A percentile compares a stretch with the other conserved stretches of the same genome.
Evolutionary conservation across 2,113 vertebrate species (phyloP).

Genomic region (Channa argus): DNA sequence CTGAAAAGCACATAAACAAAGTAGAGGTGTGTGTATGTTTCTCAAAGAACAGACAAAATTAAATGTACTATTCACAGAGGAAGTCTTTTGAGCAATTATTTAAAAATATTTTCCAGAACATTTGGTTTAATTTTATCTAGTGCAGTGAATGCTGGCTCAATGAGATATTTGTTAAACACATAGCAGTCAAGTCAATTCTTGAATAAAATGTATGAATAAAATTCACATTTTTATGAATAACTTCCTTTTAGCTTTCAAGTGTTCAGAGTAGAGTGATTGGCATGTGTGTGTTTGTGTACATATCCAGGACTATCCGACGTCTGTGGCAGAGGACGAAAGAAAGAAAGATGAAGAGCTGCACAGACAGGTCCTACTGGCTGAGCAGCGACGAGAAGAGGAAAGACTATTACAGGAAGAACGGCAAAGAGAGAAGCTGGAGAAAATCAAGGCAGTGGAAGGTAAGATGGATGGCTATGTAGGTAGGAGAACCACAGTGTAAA

Average conservation of each 20-base stretch:
- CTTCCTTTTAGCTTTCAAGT: background rate
- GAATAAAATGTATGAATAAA: background rate
- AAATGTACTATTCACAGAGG: background rate
- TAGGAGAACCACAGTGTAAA: background rate
- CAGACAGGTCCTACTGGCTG: constrained; percentile 90
- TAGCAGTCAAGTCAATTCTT: background rate
- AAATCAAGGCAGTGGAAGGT: constrained; percentile 96
- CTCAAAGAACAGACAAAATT: background rate
- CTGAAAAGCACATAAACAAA: constrained; percentile 77
- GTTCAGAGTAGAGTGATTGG: background rate
- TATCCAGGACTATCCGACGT: constrained; percentile 81
- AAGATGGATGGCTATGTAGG: constrained; percentile 65
- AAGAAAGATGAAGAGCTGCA: constrained; percentile 92
- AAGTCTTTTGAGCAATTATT: no score
- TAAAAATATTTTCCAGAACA: no score
- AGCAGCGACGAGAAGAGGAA: constrained; percentile 94
- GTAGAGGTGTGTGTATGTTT: constrained; percentile 82
- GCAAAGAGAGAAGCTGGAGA: constrained; percentile 91
- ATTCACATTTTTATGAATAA: background rate
- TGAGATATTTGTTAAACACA: background rate
- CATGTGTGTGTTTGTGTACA: constrained; percentile 31
- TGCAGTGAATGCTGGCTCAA: background rate
- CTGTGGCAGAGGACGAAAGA: constrained; percentile 83
- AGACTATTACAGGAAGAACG: constrained; percentile 91
- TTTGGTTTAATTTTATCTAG: no score